Evolutionary conservation across 2,888 invertebrate genomes (phyloP), one percentile per base, ranked within the genome.

Genomic region (Crepidodera aurea): DNA sequence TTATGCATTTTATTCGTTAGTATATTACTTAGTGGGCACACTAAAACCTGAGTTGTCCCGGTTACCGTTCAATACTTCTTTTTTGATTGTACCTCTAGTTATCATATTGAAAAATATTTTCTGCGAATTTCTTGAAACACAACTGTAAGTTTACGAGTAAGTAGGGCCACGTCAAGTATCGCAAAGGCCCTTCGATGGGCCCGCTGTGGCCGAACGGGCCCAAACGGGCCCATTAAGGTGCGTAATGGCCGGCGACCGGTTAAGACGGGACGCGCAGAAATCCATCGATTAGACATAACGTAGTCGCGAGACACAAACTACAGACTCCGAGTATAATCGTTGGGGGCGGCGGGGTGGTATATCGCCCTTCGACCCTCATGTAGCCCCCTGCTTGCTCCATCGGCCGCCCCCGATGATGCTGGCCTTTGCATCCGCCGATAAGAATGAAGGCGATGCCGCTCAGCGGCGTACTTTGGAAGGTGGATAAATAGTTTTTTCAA

Each of bases 201-300:
- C 57, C 56, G 72, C 74, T 74, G 71, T 74, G 75, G 74, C 74
- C 77, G 71, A 76, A 70, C 73, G 73, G 71, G 68, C 84, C 87
- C 86, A 88, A 76, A 71, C 73, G 73, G 71, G 66, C 84, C 87
- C 86, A 88, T 88, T 88, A 88, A 88, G 87, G 88, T 88, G 88
- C 88, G 88, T 88, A 88, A 88, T 88, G 87, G 87, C 84, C 84
- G 85, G 83, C 79, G 79, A 83, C 79, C 79, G 80, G 77, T 83
- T 84, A 86, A 86, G 87, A 87, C 86, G 85, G 84, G 85, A 85
- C 86, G 87, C 87, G 86, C 85, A 83, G 81, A 78, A 81, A 86
- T 86, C 87, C 87, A 87, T 87, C 87, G 88, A 88, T 88, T 88
- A 87, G 87, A 83, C 83, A 82, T 84, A 83, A 82, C 84, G 83